Base-by-base conservation (phyloP, 2,113 vertebrate species). In the Gambusia affinis region DNA sequence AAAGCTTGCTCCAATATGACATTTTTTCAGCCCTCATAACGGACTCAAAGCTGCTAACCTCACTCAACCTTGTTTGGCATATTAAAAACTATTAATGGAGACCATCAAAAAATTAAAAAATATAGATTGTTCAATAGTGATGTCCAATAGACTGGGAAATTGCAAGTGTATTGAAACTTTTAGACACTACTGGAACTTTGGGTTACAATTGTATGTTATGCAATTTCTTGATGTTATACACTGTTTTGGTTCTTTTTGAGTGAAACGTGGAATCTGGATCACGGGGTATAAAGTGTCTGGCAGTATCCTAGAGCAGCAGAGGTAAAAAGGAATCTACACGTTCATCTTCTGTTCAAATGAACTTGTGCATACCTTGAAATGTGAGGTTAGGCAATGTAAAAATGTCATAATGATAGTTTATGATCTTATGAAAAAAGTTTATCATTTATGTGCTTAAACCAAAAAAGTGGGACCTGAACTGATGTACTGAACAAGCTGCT, bases 201-300 rank as follows among this genome's bases (percentile, higher is more conserved):
- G 93, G 94, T 95, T 96, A 94, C 95, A 96, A 97, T 97, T 96
- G 95, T 97, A 96, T 96, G 95, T 95, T 95, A 94, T 95, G 94
- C 96, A 93, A 88, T 95, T 95, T 95, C 90, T 94, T 91, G 93
- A 83, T 94, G 93, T 93, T 73, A 69, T 93, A 93, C 92, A 95
- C 95, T 94, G 93, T 95, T 94, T 93, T 81, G 77, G 94, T 94
- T 93, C 91, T 93, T 91, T 94, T 96, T 95, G 95, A 96, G 94
- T 94, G 91, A 95, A 94, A 94, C 96, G 95, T 95, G 94, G 95
- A 95, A 92, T 91, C 64, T 94, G 91, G 94, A 95, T 96, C 94
- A 93, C 94, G 92, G 91, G 94, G 96, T 95, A 80, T 31, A 86
- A 92, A 78, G 81, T 92, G 94, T 89, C 92, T 96, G 96, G 96